Conservation (phyloP, 2,113 vertebrate species). For the Indri indri region DNA sequence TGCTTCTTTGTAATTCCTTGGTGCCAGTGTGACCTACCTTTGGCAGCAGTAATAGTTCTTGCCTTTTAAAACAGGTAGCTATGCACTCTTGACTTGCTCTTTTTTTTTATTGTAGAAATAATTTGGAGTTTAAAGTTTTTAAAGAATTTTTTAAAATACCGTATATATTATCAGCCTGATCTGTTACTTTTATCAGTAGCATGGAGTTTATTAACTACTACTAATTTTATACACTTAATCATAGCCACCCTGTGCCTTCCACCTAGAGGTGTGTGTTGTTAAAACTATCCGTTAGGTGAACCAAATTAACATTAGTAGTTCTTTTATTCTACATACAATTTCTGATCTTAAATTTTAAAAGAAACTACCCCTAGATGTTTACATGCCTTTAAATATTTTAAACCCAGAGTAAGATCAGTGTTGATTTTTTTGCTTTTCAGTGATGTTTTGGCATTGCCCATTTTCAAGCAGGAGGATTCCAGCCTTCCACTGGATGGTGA, state of each 20-base stretch:
- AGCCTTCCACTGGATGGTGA: conserved; percentile 88
- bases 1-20: conserved; percentile 28
- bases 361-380: not conserved
- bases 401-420: not conserved
- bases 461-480: conserved; percentile 91
- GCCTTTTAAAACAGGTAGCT: conserved; percentile 10
- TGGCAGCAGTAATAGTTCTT: not conserved
- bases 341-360: conserved; percentile 18
- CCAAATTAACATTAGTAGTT: not conserved
- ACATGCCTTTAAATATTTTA: not conserved
- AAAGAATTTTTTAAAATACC: not conserved
- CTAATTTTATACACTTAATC: not conserved
- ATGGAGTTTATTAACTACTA: not conserved
- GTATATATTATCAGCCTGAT: not conserved
- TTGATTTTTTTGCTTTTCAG: conserved; percentile 77
- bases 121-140: not conserved
- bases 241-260: not conserved
- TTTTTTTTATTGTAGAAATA: not conserved
- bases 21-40: not conserved
- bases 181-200: not conserved
- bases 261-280: not conserved
- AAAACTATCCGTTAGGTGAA: not conserved
- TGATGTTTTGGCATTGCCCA: conserved; percentile 90
- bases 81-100: not conserved
- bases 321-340: not conserved